Percentiles rank a stretch among this genome's conserved stretches.
These are phyloP conservation scores for Stercorarius parasiticus DNA, from an alignment of 2,113 vertebrate genomes.

Conservation along the genomic window DNA sequence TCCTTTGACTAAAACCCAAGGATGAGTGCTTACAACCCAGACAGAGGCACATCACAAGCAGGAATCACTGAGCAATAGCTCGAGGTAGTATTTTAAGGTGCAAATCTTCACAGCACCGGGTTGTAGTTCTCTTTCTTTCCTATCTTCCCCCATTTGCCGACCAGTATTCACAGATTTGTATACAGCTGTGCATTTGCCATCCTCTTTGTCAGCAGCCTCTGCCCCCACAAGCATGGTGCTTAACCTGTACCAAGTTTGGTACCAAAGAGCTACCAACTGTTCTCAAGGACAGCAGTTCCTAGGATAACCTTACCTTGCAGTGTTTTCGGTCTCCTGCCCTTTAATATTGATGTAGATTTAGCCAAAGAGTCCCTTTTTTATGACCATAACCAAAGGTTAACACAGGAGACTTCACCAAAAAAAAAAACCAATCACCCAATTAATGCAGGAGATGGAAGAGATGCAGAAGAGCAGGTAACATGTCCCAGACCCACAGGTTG, in stretches of 20 bases:
- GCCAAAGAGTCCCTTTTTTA: neutral
- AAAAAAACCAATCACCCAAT: neutral
- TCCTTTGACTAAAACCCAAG: neutral
- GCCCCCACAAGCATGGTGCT: neutral
- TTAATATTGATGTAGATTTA: neutral
- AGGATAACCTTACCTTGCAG: neutral
- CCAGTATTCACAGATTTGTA: neutral
- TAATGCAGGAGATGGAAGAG: neutral
- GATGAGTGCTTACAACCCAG: neutral
- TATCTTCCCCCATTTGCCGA: neutral
- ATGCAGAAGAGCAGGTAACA: neutral
- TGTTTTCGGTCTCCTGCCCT: neutral
- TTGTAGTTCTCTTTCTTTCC: neutral
- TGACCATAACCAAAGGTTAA: neutral
- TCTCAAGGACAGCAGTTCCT: too few species aligned
- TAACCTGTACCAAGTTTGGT: neutral
- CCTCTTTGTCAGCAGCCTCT: neutral
- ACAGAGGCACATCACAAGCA: neutral
- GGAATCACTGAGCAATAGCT: neutral
- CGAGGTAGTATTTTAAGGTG: neutral
- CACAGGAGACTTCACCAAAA: neutral
- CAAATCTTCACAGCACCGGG: too few species aligned
- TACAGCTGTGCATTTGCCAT: accelerated
- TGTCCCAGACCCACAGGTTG: neutral
- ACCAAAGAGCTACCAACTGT: neutral